These are phyloP conservation scores for Hyles euphorbiae DNA, from an alignment of 1,140 invertebrate species.

Conservation along the genomic window DNA sequence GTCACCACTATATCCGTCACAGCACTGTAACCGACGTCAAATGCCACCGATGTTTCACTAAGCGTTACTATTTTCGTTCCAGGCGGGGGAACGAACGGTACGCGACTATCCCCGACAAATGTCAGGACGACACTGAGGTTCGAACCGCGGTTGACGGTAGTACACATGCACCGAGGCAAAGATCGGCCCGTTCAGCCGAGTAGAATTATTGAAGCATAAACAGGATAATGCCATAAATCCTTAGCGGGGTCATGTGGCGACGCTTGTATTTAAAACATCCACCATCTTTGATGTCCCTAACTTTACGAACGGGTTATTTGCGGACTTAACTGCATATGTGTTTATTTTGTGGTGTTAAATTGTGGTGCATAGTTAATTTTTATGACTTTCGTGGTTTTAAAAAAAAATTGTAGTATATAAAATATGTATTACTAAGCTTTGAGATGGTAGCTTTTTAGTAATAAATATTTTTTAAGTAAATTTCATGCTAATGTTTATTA, in stretches of 20 bases:
- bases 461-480: too few relatives aligned
- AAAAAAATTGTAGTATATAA: too few relatives aligned
- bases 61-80: constrained; percentile 43
- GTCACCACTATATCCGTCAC: constrained; percentile 6
- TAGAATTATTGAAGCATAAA: constrained; percentile 44
- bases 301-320: constrained; percentile 5
- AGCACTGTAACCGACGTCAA: constrained; percentile 21
- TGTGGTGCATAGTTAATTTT: not conserved
- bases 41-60: constrained; percentile 18
- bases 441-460: too few relatives aligned
- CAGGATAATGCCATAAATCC: constrained; percentile 42
- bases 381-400: not conserved
- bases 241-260: constrained; percentile 34
- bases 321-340: constrained; percentile 3
- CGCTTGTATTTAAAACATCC: constrained; percentile 5
- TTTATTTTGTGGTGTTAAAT: constrained; percentile 5
- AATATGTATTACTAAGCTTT: too few relatives aligned
- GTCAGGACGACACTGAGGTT: constrained; percentile 29
- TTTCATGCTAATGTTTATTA: too few relatives aligned
- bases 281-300: constrained; percentile 9
- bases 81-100: constrained; percentile 21
- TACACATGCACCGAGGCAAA: constrained; percentile 32
- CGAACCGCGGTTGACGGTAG: constrained; percentile 3
- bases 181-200: constrained; percentile 34
- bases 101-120: constrained; percentile 24